Evolutionary conservation across 2,113 vertebrate species (phyloP).

Genomic region (Lasiurus borealis): DNA sequence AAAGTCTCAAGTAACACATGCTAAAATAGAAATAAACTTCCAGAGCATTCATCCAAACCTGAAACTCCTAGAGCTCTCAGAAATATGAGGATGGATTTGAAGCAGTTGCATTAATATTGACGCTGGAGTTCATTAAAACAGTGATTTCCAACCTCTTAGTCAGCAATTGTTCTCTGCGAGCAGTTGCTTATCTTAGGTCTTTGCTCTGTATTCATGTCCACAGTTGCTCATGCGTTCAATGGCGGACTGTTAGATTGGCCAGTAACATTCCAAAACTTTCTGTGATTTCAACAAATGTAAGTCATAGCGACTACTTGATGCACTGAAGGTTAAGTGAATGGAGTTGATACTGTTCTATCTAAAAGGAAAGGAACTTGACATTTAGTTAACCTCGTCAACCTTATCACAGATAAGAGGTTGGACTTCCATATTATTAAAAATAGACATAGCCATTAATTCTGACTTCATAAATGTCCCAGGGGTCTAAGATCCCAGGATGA

Average conservation of each 20-base stretch:
- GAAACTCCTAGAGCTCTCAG: conserved; percentile 15
- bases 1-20: conserved; percentile 5
- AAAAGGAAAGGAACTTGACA: conserved; percentile 57
- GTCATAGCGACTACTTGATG: conserved; percentile 9
- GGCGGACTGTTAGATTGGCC: neutral
- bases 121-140: neutral
- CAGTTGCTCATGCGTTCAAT: neutral
- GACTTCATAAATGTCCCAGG: neutral
- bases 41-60: neutral
- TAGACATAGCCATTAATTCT: conserved; percentile 27
- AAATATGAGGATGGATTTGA: neutral
- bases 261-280: conserved; percentile 63
- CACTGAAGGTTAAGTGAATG: conserved; percentile 37
- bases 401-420: conserved; percentile 4
- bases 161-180: neutral
- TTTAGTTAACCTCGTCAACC: conserved; percentile 34
- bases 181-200: neutral
- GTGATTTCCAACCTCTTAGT: conserved; percentile 9
- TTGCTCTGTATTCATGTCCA: neutral
- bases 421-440: conserved; percentile 7
- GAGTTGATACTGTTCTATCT: conserved; percentile 7
- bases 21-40: conserved; percentile 55
- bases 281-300: conserved; percentile 66
- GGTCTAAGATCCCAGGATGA: neutral
- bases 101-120: neutral